These are phyloP conservation scores for Cacoxenus indagator DNA, from an alignment of 2,888 invertebrate species.

Conservation along the genomic window DNA sequence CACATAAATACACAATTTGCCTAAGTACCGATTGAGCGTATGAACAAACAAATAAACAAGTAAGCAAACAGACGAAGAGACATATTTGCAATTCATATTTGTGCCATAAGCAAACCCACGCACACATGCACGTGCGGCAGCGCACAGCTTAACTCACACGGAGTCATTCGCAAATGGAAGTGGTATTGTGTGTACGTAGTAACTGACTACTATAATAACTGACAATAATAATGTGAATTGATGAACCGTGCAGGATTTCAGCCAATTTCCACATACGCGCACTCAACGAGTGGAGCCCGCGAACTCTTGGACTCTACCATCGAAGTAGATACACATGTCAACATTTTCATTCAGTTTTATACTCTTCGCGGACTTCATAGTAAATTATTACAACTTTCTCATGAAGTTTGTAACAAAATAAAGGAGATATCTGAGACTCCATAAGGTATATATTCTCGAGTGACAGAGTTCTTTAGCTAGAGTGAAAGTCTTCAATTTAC, in stretches of 20 bases:
- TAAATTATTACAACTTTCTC: background rate
- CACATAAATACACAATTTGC: conserved; percentile 63
- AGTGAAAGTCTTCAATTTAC: too few relatives aligned
- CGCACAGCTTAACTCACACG: background rate
- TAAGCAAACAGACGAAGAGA: background rate
- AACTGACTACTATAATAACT: conserved; percentile 45
- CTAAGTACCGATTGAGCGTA: conserved; percentile 44
- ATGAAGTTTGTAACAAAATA: background rate
- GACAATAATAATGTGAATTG: conserved; percentile 62
- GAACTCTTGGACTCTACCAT: background rate
- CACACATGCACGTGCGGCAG: conserved; percentile 19
- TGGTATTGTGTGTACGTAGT: background rate
- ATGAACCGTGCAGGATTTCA: conserved; percentile 62
- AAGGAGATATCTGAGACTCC: background rate
- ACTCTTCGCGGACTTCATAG: background rate
- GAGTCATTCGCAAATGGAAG: background rate
- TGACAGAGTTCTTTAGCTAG: too few relatives aligned
- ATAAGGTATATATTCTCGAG: background rate
- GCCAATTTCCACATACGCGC: conserved; percentile 51
- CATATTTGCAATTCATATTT: background rate
- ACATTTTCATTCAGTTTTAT: background rate
- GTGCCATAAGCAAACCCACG: conserved; percentile 18
- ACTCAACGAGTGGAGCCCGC: conserved; percentile 42
- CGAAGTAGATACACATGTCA: conserved; percentile 28
- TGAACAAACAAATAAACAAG: conserved; percentile 35